A percentile compares a stretch with the other conserved stretches of the same genome.
These are phyloP conservation scores for Ophion slaviceki DNA, from an alignment of 2,888 invertebrate species.

Conservation along the genomic window DNA sequence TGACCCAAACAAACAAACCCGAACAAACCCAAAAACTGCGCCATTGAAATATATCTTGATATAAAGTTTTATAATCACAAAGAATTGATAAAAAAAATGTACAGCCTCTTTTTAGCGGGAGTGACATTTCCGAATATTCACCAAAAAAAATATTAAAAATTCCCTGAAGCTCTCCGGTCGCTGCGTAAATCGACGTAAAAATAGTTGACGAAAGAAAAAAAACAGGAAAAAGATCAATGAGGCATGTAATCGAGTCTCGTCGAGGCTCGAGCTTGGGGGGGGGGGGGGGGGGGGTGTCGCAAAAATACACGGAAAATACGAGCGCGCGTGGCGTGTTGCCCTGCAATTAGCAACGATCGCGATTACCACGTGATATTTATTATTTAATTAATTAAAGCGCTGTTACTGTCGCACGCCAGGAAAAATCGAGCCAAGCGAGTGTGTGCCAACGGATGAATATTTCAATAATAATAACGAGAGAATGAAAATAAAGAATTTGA, in stretches of 20 bases:
- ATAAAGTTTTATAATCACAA: too few relatives aligned
- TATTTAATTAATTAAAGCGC: slow-evolving; percentile 78
- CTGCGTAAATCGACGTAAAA: background rate
- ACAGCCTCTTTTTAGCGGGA: too few relatives aligned
- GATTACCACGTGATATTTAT: slow-evolving; percentile 77
- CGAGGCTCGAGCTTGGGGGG: background rate
- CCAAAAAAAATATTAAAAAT: background rate
- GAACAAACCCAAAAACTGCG: too few relatives aligned
- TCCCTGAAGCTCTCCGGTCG: background rate
- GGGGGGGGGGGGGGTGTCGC: slow-evolving; percentile 19
- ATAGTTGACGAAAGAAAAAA: slow-evolving; percentile 1
- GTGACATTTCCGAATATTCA: too few relatives aligned
- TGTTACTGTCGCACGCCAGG: slow-evolving; percentile 27
- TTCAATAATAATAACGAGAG: background rate
- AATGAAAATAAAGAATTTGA: background rate
- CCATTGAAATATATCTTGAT: background rate
- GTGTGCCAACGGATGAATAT: background rate
- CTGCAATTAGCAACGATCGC: slow-evolving; percentile 75
- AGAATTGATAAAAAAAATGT: too few relatives aligned
- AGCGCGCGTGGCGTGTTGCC: slow-evolving; percentile 71
- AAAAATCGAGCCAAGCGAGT: slow-evolving; percentile 8
- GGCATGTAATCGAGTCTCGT: background rate
- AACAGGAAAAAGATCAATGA: background rate
- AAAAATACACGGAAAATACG: slow-evolving; percentile 35
- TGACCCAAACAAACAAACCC: too few relatives aligned